Base-by-base conservation (phyloP, 2,797 vertebrate genomes). In the Enteromius radiatus region DNA sequence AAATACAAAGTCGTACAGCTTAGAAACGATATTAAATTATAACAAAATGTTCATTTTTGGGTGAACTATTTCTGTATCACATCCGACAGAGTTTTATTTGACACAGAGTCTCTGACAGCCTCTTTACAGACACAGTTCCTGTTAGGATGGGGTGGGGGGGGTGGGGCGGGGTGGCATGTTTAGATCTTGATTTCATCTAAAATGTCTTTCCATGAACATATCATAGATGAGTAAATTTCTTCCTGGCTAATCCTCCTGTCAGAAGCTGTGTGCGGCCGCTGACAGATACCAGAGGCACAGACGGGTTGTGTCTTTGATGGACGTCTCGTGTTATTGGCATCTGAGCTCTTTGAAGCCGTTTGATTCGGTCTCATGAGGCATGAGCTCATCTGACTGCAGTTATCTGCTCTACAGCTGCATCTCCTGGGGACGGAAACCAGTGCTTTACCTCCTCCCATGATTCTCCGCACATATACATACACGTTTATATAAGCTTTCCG, bases 311-410 rank as follows among this genome's bases (percentile, higher is more conserved):
- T 77, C 84, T 81, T 76, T 84, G 84, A 84, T 81, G 84, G 84
- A 77, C 65, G 65, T 81, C 84, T 77, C 3, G 21, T 84, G 78
- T 84, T 84, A 81, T 84, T 84, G 78, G 78, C 59, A 33, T 81
- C 80, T 61, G 73, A 54, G 84, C 78, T 81, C 78, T 84, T 71
- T 84, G 73, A 81, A 61, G 84, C 54, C 43, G 38, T 68, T 76
- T 84, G 78, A 81, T 43, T 84, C 43, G 11, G 28, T 36, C 43
- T 84, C 73, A 19, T 45, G 68, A 77, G 84, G 74, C 65, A 77
- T 63, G 54, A 70, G 49, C 65, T 76, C 14, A 0, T 71, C 78
- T 76, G 64, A 84, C 64, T 69, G 80, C 78, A 84, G 74, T 84
- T 77, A 84, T 61, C 84, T 28, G 69, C 76, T 83, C 67, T 28